Evolutionary conservation across 2,113 vertebrate genomes (phyloP), one percentile per base, ranked within the genome.

Genomic region (Neoarius graeffei): DNA sequence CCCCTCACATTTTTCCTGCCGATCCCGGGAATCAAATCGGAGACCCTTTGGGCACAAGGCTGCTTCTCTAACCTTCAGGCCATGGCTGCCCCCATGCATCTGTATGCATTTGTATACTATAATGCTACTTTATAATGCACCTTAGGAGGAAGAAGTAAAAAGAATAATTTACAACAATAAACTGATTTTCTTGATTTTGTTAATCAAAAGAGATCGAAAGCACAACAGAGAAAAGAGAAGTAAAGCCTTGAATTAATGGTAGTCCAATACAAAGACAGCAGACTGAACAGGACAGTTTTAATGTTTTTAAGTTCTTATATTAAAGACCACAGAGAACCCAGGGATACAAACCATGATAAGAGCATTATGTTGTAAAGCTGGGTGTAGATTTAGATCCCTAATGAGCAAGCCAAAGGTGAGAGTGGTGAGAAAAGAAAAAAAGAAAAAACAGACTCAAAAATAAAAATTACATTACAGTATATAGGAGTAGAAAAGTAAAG

Each of bases 341-440:
- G 76, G 73, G 64, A 87, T 76, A 73, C 83, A 88, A 84, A 88
- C 82, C 73, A 83, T 81, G 35, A 59, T 81, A 81, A 20, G 59
- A 19, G 62, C 74, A 81, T 79, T 88, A 74, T 71, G 81, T 30
- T 73, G 62, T 30, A 81, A 30, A 59, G n/a, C 54, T 59, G 8
- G 56, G 17, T 59, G 56, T 81, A 59, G 77, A 62, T 85, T 67
- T 85, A 57, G 50, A 14, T 67, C 67, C 59, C 60, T 88, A n/a
- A 85, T 60, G 59, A 81, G 76, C 19, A n/a, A 67, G 52, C 17
- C 73, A 52, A 13, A 56, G 14, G 42, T 14, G 76, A 11, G 11
- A 3, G 56, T 57, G 56, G 52, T 7, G 52, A 11, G 52, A 54
- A 54, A 54, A 54, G 52, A 2, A 54, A 79, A 27, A 79, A 1